A percentile compares a stretch with the other conserved stretches of the same genome.
These are phyloP conservation scores for Tamandua tetradactyla DNA, from an alignment of 2,797 vertebrate genomes.

Conservation along the genomic window DNA sequence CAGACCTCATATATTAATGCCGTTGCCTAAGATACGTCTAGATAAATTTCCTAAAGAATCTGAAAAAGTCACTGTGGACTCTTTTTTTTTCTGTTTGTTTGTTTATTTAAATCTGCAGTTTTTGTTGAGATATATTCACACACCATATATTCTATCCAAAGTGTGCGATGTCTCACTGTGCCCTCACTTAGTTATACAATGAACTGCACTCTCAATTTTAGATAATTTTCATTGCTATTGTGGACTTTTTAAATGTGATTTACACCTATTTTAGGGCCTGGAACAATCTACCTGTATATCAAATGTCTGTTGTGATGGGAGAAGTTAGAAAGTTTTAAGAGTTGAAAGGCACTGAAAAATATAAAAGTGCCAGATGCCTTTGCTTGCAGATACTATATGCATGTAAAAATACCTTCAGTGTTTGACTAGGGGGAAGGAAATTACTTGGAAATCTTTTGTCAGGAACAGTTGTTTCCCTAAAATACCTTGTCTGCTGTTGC, in stretches of 20 bases:
- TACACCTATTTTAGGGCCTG: not conserved
- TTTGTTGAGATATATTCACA: too few relatives aligned
- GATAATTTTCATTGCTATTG: too few relatives aligned
- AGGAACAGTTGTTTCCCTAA: constrained; percentile 22
- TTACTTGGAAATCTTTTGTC: constrained; percentile 30
- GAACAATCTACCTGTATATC: not conserved
- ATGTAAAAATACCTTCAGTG: not conserved
- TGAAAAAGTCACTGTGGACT: not conserved
- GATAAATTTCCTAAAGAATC: constrained; percentile 16
- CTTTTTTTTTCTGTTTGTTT: too few relatives aligned
- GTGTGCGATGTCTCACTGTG: too few relatives aligned
- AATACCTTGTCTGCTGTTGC: not conserved
- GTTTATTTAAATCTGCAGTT: too few relatives aligned
- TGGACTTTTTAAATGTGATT: not conserved
- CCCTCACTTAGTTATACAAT: too few relatives aligned
- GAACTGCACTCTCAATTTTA: too few relatives aligned
- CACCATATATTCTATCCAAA: too few relatives aligned
- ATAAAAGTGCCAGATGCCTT: not conserved
- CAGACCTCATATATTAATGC: not conserved
- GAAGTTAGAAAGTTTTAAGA: constrained; percentile 28
- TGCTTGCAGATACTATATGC: not conserved
- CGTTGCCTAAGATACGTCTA: not conserved
- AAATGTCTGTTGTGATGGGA: not conserved
- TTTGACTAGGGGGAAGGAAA: constrained; percentile 35
- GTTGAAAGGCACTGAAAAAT: not conserved